Percentiles rank a stretch among this genome's conserved stretches.
Conservation (phyloP, 2,888 invertebrate species). For the Orchestes rusci region DNA sequence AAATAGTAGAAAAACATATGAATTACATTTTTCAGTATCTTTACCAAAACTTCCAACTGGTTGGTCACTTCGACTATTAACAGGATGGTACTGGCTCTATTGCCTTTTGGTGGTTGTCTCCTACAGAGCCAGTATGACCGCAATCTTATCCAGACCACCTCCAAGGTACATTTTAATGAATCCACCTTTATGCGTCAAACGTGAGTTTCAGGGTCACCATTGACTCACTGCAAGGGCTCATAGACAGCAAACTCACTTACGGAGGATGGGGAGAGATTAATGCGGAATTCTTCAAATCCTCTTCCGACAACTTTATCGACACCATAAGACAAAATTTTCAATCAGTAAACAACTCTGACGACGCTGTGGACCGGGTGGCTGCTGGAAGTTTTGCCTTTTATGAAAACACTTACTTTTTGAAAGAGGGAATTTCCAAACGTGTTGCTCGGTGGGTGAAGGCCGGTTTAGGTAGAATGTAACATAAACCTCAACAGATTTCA, state of each 20-base stretch:
- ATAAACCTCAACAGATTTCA: conserved; percentile 19
- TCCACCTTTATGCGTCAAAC: too few relatives aligned
- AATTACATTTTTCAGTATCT: conserved; percentile 48
- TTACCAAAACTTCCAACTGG: conserved; percentile 68
- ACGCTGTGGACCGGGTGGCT: conserved; percentile 60
- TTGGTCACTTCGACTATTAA: conserved; percentile 73
- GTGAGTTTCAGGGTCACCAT: conserved; percentile 59
- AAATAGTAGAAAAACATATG: too few relatives aligned
- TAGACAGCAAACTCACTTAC: conserved; percentile 56
- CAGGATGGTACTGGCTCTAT: conserved; percentile 85
- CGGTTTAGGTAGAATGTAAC: not conserved
- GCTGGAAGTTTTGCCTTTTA: conserved; percentile 71
- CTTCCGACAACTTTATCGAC: conserved; percentile 59
- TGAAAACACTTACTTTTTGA: conserved; percentile 66
- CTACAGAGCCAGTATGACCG: conserved; percentile 79
- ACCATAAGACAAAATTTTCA: conserved; percentile 62
- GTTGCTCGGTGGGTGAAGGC: not conserved
- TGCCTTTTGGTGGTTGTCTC: conserved; percentile 71
- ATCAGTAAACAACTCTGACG: conserved; percentile 52
- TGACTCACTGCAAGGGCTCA: conserved; percentile 64
- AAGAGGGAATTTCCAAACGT: conserved; percentile 55
- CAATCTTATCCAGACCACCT: conserved; percentile 71
- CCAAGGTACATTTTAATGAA: too few relatives aligned
- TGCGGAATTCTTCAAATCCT: conserved; percentile 61
- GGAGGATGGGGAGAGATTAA: conserved; percentile 69